These are phyloP conservation scores for Diachasma alloeum DNA, from an alignment of 1,140 invertebrate species.

Conservation along the genomic window DNA sequence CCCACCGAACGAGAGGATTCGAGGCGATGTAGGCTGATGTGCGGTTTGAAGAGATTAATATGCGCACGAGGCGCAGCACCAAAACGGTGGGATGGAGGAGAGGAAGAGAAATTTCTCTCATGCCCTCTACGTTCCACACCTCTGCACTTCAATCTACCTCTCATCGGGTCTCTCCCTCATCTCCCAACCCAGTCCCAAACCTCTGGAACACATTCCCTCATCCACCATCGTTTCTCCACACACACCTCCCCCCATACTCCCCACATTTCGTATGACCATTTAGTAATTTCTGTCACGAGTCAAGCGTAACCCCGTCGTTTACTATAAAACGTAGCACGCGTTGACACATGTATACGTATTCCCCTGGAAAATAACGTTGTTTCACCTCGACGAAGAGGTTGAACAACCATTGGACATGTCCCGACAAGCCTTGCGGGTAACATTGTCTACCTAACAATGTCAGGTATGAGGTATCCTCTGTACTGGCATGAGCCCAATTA, in stretches of 20 bases:
- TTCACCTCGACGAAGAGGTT: neutral
- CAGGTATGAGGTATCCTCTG: neutral
- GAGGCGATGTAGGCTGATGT: conserved; percentile 55
- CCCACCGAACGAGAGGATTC: conserved; percentile 46
- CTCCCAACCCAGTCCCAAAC: conserved; percentile 6
- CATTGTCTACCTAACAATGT: conserved; percentile 8
- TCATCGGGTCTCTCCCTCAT: neutral
- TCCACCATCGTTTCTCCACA: conserved; percentile 31
- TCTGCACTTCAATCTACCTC: neutral
- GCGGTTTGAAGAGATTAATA: conserved; percentile 62
- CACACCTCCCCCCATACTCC: conserved; percentile 28
- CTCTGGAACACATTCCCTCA: conserved; percentile 31
- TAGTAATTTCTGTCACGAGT: conserved; percentile 65
- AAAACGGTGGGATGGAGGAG: neutral
- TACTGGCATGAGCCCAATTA: neutral
- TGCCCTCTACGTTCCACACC: neutral
- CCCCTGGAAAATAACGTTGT: neutral
- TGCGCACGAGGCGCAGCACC: conserved; percentile 49
- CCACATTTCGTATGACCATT: conserved; percentile 41
- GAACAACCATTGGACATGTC: neutral
- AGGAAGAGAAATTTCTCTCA: neutral
- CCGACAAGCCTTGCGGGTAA: neutral
- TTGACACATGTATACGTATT: conserved; percentile 15
- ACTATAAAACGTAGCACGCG: conserved; percentile 30
- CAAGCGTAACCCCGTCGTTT: conserved; percentile 38